Conservation (phyloP, 1,140 invertebrate species). For the Diachasmimorpha longicaudata region DNA sequence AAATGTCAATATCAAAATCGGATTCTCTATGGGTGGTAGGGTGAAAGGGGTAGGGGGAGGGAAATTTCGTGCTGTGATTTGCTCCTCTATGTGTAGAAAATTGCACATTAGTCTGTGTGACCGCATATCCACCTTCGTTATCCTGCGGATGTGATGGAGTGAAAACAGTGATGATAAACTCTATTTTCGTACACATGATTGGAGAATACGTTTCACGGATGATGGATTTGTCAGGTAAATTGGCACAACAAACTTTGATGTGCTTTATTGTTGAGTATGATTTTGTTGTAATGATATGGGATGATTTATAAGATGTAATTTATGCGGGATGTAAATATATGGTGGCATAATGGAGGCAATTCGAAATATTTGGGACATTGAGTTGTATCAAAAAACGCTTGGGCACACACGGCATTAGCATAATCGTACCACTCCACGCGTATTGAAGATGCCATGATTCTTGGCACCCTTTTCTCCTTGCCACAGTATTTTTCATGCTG, state of each 20-base stretch:
- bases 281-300: neutral
- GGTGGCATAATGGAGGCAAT: neutral
- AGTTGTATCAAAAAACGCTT: slow-evolving; percentile 8
- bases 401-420: slow-evolving; percentile 7
- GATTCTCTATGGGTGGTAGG: neutral
- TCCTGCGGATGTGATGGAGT: neutral
- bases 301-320: neutral
- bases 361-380: neutral
- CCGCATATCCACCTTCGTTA: neutral
- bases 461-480: neutral
- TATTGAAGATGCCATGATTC: slow-evolving; percentile 20
- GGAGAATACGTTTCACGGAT: neutral
- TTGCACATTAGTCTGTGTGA: slow-evolving; percentile 7
- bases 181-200: neutral
- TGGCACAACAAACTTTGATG: neutral
- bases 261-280: neutral
- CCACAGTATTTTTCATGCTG: neutral
- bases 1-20: slow-evolving; percentile 21
- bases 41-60: too few relatives aligned
- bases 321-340: neutral
- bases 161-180: neutral
- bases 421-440: neutral
- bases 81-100: neutral
- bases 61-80: neutral
- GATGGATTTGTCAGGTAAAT: neutral